Percentiles rank a stretch among this genome's conserved stretches.
Evolutionary conservation across 2,113 vertebrate species (phyloP).

Genomic region (Crotophaga sulcirostris): DNA sequence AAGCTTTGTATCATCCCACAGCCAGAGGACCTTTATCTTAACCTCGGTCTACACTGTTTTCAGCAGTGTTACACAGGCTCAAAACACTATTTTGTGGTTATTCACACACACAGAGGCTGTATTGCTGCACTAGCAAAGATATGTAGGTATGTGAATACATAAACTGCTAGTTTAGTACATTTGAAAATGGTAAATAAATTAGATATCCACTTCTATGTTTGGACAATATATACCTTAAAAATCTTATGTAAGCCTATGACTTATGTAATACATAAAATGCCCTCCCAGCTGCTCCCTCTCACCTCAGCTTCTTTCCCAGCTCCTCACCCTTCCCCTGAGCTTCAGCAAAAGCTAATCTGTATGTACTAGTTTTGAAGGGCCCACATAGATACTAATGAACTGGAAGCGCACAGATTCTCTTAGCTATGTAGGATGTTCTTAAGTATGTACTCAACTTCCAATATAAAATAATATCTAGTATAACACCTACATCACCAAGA

Average conservation of each 20-base stretch:
- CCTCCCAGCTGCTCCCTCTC: background rate
- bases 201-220: background rate
- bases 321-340: background rate
- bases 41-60: background rate
- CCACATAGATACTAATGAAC: background rate
- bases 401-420: background rate
- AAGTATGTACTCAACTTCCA: background rate
- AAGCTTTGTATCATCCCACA: background rate
- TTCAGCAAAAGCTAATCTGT: background rate
- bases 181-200: background rate
- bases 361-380: background rate
- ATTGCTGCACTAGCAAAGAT: background rate
- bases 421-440: background rate
- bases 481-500: background rate
- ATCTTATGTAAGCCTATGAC: no score
- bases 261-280: background rate
- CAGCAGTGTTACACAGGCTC: background rate
- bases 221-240: background rate
- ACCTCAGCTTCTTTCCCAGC: background rate
- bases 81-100: background rate
- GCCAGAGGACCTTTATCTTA: background rate
- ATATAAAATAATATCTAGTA: no score
- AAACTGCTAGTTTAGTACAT: background rate
- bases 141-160: rapidly evolving
- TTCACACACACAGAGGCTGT: background rate